Base-by-base conservation (phyloP, 1,140 invertebrate species). In the Diabrotica virgifera region DNA sequence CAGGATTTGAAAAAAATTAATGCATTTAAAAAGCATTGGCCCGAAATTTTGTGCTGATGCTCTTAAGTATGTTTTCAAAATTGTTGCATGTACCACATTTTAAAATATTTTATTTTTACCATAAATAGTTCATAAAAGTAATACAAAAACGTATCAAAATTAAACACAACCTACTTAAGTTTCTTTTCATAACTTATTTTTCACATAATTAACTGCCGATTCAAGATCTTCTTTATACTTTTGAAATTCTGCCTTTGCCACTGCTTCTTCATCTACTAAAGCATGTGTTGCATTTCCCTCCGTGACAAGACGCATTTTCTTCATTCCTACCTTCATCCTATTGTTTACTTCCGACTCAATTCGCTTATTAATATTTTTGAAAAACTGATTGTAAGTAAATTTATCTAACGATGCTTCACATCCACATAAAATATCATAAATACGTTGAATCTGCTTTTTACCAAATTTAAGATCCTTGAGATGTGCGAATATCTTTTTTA, bases 401-500 rank as follows among this genome's bases (percentile, higher is more conserved):
- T 37, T 13, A 5, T 67, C 67, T 46, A 68, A 36, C 5, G 54
- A 51, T 2, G 70, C 54, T 12, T 67, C 64, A 36, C 63, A 68
- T 53, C 64, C 69, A 2, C 67, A 40, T 50, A 76, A 65, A 55
- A 76, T 72, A 52, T 76, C 74, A 51, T 70, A 70, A 50, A 76
- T 52, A 8, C 72, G 58, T 14, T 68, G 66, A 14, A 62, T 57
- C 52, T 76, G 74, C 46, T 64, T 68, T 50, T 66, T 73, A n/a
- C 69, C 63, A 7, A 76, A 67, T 61, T 76, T 74, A 10, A 65
- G 53, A 52, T 65, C 60, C 14, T 62, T 63, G 10, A 64, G 59
- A 11, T 67, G 36, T 55, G 67, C 62, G 8, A 68, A 65, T 11
- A 74, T 64, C 12, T 51, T 52, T 36, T 71, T 70, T 6, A 53